Conservation (phyloP, 2,797 vertebrate genomes). For the Australoheros facetus region DNA sequence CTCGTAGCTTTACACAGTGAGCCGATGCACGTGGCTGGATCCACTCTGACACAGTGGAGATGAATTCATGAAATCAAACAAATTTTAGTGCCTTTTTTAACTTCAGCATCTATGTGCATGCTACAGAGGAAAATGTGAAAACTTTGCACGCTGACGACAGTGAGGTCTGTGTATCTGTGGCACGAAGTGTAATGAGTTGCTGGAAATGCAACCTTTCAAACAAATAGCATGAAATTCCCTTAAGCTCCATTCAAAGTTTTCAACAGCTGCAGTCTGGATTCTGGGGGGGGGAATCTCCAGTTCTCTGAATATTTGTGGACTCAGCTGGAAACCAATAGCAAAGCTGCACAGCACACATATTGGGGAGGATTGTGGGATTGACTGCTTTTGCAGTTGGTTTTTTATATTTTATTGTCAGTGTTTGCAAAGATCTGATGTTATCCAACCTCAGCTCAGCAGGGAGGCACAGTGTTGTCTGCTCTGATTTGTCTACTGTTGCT, state of each 20-base stretch:
- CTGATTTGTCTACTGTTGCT: not conserved
- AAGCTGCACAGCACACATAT: no score
- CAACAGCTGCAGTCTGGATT: not conserved
- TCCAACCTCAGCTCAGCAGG: not conserved
- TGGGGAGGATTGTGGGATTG: no score
- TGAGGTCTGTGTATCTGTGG: not conserved
- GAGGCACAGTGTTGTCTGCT: not conserved
- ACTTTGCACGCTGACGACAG: not conserved
- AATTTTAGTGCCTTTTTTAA: not conserved
- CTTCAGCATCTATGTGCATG: accelerated
- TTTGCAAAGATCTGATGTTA: not conserved
- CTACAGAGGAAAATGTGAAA: no score
- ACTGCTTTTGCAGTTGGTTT: accelerated
- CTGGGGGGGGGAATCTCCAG: no score
- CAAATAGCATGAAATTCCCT: not conserved
- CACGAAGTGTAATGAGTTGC: not conserved
- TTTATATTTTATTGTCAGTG: not conserved
- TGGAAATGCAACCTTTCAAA: accelerated
- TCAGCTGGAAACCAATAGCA: not conserved
- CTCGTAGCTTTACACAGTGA: accelerated
- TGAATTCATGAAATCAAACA: not conserved
- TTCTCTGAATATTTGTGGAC: not conserved
- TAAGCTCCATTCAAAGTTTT: not conserved
- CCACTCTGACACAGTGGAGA: not conserved
- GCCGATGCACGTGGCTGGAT: accelerated